Conservation (phyloP, 1,140 invertebrate species). For the Brachionus sp. region DNA sequence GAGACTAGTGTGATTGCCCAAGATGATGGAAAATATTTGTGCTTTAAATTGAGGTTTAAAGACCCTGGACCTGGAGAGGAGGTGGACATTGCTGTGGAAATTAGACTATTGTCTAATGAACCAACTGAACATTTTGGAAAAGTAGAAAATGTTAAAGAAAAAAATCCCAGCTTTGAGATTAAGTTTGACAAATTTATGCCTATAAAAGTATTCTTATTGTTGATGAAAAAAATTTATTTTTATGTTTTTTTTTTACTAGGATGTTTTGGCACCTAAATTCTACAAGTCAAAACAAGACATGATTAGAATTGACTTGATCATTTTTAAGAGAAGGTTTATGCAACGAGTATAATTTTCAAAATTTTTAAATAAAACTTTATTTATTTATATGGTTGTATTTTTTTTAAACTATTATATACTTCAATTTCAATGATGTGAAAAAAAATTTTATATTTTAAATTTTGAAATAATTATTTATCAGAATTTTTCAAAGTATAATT, state of each 20-base stretch:
- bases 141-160: background rate
- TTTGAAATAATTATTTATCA: no score
- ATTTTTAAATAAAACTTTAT: background rate
- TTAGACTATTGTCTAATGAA: background rate
- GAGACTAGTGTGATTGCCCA: background rate
- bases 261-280: background rate
- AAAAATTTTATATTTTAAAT: no score
- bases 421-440: no score
- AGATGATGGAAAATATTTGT: background rate
- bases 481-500: no score
- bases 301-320: background rate
- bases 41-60: background rate
- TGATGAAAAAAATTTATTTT: background rate
- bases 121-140: background rate
- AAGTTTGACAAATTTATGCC: background rate
- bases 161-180: background rate
- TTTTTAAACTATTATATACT: no score
- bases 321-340: background rate
- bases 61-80: background rate
- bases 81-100: background rate
- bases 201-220: background rate
- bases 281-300: background rate
- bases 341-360: background rate
- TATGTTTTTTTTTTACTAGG: background rate
- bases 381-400: no score